Conservation (phyloP, 2,797 vertebrate genomes). For the Sparus aurata region DNA sequence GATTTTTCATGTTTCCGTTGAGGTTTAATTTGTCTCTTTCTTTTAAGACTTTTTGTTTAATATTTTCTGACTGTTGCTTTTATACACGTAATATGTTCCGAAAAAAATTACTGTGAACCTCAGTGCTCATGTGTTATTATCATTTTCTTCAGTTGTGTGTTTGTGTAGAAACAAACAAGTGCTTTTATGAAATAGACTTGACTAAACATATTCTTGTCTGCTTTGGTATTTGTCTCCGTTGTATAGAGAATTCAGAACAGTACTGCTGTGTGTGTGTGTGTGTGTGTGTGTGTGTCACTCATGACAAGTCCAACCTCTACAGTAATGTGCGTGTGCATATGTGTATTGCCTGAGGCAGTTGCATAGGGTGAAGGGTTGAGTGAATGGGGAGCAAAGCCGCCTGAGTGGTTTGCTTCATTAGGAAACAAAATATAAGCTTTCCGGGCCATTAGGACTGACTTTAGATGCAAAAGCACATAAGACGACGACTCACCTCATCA, state of each 20-base stretch:
- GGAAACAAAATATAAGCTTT: conserved; percentile 99
- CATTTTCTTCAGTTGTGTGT: conserved; percentile 8
- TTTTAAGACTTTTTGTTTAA: background rate
- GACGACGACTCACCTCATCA: conserved; percentile 99
- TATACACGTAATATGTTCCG: conserved; percentile 1
- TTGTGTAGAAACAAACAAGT: background rate
- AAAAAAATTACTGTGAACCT: conserved; percentile 69
- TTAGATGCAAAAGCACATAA: conserved; percentile 99
- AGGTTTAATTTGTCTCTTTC: background rate
- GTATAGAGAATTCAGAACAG: conserved; percentile 26
- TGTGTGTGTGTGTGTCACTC: conserved; percentile 58
- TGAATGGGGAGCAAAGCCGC: conserved; percentile 89
- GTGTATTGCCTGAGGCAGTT: conserved; percentile 76
- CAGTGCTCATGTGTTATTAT: conserved; percentile 63
- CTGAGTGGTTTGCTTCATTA: conserved; percentile 97
- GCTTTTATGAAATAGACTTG: conserved; percentile 16
- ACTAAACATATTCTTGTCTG: conserved; percentile 42
- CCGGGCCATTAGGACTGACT: conserved; percentile 99
- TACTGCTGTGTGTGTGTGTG: conserved; percentile 2
- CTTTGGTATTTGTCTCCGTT: conserved; percentile 12
- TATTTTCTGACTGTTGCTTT: background rate
- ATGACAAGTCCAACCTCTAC: conserved; percentile 72
- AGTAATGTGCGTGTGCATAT: conserved; percentile 76
- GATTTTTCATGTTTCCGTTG: background rate
- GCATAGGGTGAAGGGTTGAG: conserved; percentile 90